Base-by-base conservation (phyloP, 1,140 invertebrate species). In the Dinothrombium tinctorium region DNA sequence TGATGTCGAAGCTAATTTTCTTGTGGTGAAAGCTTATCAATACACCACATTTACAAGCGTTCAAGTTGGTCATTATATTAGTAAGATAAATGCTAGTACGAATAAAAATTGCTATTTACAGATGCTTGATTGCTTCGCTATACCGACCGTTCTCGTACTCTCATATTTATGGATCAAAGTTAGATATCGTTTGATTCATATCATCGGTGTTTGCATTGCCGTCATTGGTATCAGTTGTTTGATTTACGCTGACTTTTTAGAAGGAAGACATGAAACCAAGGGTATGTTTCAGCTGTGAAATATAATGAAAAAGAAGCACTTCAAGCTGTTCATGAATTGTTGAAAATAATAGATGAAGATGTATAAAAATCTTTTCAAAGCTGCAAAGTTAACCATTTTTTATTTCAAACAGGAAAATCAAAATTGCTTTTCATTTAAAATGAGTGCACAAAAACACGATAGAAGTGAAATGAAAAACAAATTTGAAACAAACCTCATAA, bases 121-220 rank as follows among this genome's bases (percentile, higher is more conserved):
- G 75, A 60, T 84, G 49, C 59, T 87, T 45, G 76, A 82, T 51
- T 84, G 80, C 57, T 78, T 79, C 44, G 76, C 76, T 17, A 79
- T 86, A 45, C 77, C 79, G 2, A 74, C 74, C 15, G 77, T 80
- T 4, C 55, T 86, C 46, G 67, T 72, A 8, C 59, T 79, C 23
- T 77, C 73, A 11, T 79, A 63, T 64, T 59, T 65, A 50, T 71
- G 68, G 54, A 68, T 69, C 47, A 71, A 70, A 43, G 73, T 68
- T 46, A 68, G 60, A 53, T 83, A 72, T 54, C 67, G 64, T 53
- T 50, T 64, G 62, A 69, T 72, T 2, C 79, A 86, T 56, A 73
- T 82, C 24, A 61, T 76, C 4, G 81, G 79, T 2, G 76, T 82
- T 4, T 72, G 70, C 8, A 59, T 82, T 21, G 81, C 76, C 45